A percentile compares a stretch with the other conserved stretches of the same genome.
These are phyloP conservation scores for Acromyrmex heyeri DNA, from an alignment of 1,140 invertebrate species.

Conservation along the genomic window DNA sequence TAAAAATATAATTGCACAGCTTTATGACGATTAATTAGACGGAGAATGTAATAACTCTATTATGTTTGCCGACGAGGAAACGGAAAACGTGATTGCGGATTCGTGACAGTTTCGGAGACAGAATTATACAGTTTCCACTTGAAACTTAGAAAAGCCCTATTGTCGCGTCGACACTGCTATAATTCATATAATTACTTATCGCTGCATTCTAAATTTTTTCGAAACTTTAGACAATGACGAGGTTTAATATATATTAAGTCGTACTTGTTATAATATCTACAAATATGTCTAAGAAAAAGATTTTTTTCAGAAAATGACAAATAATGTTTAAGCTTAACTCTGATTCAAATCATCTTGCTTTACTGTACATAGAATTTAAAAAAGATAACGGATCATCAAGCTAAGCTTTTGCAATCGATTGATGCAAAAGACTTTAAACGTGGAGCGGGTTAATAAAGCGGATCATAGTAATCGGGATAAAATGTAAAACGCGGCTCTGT, in stretches of 20 bases:
- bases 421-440: constrained; percentile 12
- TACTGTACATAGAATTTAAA: background rate
- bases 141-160: constrained; percentile 5
- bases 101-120: background rate
- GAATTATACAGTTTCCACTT: constrained; percentile 22
- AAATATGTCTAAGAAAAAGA: background rate
- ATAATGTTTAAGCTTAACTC: background rate
- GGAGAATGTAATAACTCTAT: constrained; percentile 54
- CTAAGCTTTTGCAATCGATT: background rate
- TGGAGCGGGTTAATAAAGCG: background rate
- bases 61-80: constrained; percentile 36
- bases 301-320: background rate
- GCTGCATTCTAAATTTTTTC: constrained; percentile 7
- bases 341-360: background rate
- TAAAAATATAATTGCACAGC: constrained; percentile 58
- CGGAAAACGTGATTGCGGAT: constrained; percentile 23
- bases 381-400: constrained; percentile 10
- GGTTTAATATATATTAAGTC: background rate
- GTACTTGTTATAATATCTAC: background rate
- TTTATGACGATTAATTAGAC: constrained; percentile 58
- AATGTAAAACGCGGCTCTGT: constrained; percentile 18
- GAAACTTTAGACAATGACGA: background rate
- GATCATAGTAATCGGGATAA: constrained; percentile 17
- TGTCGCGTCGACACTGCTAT: background rate
- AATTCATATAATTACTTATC: background rate